Evolutionary conservation across 2,113 vertebrate species (phyloP), one percentile per base, ranked within the genome.

Genomic region (Hylia prasina): DNA sequence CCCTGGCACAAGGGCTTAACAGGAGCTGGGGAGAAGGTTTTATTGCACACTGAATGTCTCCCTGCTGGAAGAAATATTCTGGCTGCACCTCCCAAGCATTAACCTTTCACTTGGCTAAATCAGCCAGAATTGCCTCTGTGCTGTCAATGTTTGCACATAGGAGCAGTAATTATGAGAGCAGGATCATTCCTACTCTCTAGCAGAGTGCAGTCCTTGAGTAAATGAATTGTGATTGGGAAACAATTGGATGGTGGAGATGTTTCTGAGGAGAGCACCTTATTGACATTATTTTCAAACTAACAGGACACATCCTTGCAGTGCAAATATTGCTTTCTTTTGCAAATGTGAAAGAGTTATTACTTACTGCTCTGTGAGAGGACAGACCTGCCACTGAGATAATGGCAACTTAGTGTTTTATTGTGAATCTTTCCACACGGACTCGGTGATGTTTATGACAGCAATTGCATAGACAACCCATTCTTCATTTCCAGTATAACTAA

Each of bases 201-300:
- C 91, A 80, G 51, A 84, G 72, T 27, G 47, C 64, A 87, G 87
- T 57, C 56, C 64, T 86, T 78, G 90, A 95, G 82, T 78, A 97
- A 96, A 96, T 96, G 90, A 88, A 82, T 80, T 83, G 56, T 93
- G 90, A 96, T 87, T 88, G 87, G 92, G 80, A 90, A 95, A 84
- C 85, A 87, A 91, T 90, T 92, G 86, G 73, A 68, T 33, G 89
- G 61, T 92, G 73, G 75, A 70, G 79, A 71, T 39, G 45, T 70
- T 91, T 97, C 94, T 82, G 35, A 96, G 82, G 69, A 95, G 80
- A 90, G 81, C 64, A 76, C 35, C 76, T 96, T 96, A 91, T 90
- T 96, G 94, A 96, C 80, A 35, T 87, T 47, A 95, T 96, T 97
- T 96, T 94, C 93, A 96, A 97, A 70, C 92, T 91, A 97, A 95